phyloP scores from a whole-genome alignment of 2,797 vertebrate genomes.

The Cheirogaleus major region DNA sequence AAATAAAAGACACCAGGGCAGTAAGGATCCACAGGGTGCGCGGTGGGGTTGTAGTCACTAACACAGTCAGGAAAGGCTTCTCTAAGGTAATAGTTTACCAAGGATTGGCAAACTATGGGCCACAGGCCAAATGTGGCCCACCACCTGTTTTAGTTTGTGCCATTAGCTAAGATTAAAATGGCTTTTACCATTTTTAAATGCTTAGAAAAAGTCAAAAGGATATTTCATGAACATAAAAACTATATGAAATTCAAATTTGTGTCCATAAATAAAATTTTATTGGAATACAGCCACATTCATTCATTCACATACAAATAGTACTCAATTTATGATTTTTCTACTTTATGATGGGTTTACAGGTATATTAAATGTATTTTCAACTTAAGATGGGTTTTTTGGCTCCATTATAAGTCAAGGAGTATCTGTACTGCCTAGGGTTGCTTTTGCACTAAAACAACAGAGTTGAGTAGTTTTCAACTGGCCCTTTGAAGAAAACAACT shows the following conservation, averaged over 20 bases:
- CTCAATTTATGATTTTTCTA: neutral
- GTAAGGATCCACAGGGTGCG: neutral
- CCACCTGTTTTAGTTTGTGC: neutral
- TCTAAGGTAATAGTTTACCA: neutral
- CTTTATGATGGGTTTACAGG: neutral
- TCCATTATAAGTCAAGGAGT: neutral
- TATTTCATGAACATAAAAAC: neutral
- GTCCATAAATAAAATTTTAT: neutral
- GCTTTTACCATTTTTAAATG: conserved; percentile 35
- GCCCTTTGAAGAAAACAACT: neutral
- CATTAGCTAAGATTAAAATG: neutral
- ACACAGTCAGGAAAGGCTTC: neutral
- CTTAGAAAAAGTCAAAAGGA: neutral
- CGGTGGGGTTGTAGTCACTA: neutral
- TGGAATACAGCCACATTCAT: neutral
- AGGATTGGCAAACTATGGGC: neutral
- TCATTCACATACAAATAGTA: neutral
- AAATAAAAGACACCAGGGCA: neutral
- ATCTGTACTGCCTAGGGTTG: neutral
- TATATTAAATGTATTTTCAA: neutral
- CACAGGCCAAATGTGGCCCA: neutral
- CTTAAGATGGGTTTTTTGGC: neutral
- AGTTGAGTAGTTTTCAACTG: neutral
- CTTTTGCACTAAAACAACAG: neutral
- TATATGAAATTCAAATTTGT: conserved; percentile 24